Conservation (phyloP, 2,888 invertebrate genomes). For the Melieria crassipennis region DNA sequence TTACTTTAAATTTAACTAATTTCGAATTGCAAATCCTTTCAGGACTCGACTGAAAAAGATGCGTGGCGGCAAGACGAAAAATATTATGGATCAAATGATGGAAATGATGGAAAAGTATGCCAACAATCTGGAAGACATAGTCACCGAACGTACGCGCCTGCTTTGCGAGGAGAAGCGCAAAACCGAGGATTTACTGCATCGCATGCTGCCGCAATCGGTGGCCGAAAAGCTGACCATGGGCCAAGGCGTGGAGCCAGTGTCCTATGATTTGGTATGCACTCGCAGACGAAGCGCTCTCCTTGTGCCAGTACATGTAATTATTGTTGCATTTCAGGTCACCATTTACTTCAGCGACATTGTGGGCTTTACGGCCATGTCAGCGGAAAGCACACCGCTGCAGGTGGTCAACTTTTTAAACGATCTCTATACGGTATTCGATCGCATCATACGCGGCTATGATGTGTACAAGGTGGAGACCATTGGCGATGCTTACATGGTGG, state of each 20-base stretch:
- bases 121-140: constrained; percentile 93
- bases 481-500: constrained; percentile 77
- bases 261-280: constrained; percentile 80
- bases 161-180: constrained; percentile 92
- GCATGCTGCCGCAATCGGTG: constrained; percentile 95
- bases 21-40: not conserved
- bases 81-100: constrained; percentile 98
- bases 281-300: not conserved
- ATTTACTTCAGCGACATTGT: constrained; percentile 98
- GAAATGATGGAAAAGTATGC: constrained; percentile 98
- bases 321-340: constrained; percentile 67
- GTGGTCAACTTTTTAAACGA: constrained; percentile 98
- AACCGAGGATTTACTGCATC: constrained; percentile 89
- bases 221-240: constrained; percentile 88
- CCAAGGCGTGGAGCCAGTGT: constrained; percentile 91
- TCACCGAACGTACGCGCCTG: constrained; percentile 88
- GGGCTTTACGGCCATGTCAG: constrained; percentile 95
- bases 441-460: constrained; percentile 95
- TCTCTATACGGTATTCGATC: constrained; percentile 96
- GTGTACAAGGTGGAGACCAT: constrained; percentile 98
- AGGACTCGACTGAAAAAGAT: constrained; percentile 82
- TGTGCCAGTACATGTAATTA: not conserved
- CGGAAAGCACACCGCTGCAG: constrained; percentile 91
- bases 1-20: not conserved
- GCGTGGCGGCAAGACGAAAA: constrained; percentile 85